Conservation (phyloP, 2,888 invertebrate species). For the Frankliniella fusca region DNA sequence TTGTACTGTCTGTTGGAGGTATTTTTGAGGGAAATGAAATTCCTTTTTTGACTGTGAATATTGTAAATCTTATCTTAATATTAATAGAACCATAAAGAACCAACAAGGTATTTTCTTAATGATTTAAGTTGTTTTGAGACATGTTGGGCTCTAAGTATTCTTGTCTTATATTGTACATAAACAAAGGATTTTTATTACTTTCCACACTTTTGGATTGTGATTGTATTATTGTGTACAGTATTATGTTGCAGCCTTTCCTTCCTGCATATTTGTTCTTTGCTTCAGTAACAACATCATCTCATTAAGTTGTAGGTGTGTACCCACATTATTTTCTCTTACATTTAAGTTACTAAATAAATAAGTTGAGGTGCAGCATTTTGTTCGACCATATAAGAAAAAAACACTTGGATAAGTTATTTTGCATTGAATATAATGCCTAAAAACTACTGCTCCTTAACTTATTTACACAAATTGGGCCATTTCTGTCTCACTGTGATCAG, state of each 20-base stretch:
- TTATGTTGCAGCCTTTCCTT: not conserved
- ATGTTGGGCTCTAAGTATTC: not conserved
- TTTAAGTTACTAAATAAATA: not conserved
- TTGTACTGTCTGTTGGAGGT: not conserved
- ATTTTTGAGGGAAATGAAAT: not conserved
- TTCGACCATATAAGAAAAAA: no score
- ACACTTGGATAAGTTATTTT: no score
- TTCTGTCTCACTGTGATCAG: slow-evolving; percentile 1
- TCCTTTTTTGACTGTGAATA: not conserved
- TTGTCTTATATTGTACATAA: not conserved
- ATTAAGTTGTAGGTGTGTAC: not conserved
- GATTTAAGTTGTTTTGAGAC: not conserved
- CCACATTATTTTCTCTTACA: not conserved
- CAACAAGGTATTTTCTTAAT: no score
- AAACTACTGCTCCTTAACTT: not conserved
- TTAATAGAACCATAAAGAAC: no score
- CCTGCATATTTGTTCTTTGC: slow-evolving; percentile 1
- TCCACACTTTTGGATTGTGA: no score
- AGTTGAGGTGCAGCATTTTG: not conserved
- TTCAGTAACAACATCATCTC: not conserved
- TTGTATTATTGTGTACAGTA: slow-evolving; percentile 2
- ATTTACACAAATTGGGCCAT: not conserved
- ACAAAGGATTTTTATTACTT: not conserved
- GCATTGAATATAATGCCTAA: no score
- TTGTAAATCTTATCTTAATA: not conserved